These are phyloP conservation scores for Saimiri boliviensis DNA, from an alignment of 2,113 vertebrate genomes.

Conservation along the genomic window DNA sequence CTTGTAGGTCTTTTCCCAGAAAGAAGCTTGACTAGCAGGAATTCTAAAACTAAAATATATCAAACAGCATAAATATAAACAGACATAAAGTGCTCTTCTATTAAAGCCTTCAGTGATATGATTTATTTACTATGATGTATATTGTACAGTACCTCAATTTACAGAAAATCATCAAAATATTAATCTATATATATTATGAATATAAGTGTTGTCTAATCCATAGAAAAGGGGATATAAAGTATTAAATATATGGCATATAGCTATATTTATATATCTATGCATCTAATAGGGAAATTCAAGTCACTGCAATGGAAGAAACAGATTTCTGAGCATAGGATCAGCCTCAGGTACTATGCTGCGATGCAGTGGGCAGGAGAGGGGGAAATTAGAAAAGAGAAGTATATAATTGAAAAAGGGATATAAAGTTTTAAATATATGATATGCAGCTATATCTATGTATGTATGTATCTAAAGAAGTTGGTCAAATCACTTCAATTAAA, in stretches of 20 bases:
- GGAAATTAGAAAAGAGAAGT: too few species aligned
- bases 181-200: constrained; percentile 13
- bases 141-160: constrained; percentile 31
- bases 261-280: background rate
- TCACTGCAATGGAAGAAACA: background rate
- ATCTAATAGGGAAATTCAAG: background rate
- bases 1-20: constrained; percentile 43
- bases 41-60: constrained; percentile 60
- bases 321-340: background rate
- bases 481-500: background rate
- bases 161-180: constrained; percentile 47
- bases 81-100: constrained; percentile 30
- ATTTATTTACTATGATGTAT: constrained; percentile 26
- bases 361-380: background rate
- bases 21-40: constrained; percentile 47
- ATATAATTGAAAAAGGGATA: background rate
- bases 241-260: background rate
- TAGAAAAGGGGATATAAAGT: constrained; percentile 34
- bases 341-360: background rate
- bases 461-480: background rate
- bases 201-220: constrained; percentile 12
- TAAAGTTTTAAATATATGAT: background rate
- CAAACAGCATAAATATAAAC: constrained; percentile 22
- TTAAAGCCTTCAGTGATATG: background rate
- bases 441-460: background rate